These are phyloP conservation scores for Epinephelus awoara DNA, from an alignment of 2,797 vertebrate genomes.

Conservation along the genomic window DNA sequence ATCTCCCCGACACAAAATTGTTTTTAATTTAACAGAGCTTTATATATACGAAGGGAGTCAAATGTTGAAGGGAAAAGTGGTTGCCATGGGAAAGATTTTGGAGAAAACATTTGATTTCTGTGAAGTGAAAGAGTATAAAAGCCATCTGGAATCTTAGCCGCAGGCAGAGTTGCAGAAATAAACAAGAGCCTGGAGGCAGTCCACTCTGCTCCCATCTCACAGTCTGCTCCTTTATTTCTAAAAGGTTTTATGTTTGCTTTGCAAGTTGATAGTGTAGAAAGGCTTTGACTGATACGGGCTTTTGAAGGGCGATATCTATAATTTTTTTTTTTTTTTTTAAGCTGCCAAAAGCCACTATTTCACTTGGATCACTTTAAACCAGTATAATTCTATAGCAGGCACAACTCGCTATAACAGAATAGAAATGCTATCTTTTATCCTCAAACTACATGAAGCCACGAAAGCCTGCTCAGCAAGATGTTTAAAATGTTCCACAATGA, in stretches of 20 bases:
- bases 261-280: constrained; percentile 41
- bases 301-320: constrained; percentile 14
- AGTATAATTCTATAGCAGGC: not conserved
- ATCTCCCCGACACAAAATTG: constrained; percentile 41
- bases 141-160: constrained; percentile 74
- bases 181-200: constrained; percentile 78
- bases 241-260: constrained; percentile 64
- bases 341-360: constrained; percentile 13
- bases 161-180: constrained; percentile 77
- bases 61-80: constrained; percentile 44
- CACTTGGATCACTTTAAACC: not conserved
- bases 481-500: not conserved
- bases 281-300: constrained; percentile 16
- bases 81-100: constrained; percentile 71
- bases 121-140: constrained; percentile 66
- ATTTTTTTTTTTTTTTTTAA: constrained; percentile 18
- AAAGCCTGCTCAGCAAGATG: not conserved
- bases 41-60: constrained; percentile 41
- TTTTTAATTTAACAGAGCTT: constrained; percentile 59
- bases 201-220: constrained; percentile 57
- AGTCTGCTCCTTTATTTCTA: constrained; percentile 56
- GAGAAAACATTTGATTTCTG: constrained; percentile 66
- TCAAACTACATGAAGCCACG: not conserved
- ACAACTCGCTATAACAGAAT: not conserved
- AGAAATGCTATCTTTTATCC: not conserved